Conservation (phyloP, 1,140 invertebrate species). For the Stenopsyche tienmushanensis region DNA sequence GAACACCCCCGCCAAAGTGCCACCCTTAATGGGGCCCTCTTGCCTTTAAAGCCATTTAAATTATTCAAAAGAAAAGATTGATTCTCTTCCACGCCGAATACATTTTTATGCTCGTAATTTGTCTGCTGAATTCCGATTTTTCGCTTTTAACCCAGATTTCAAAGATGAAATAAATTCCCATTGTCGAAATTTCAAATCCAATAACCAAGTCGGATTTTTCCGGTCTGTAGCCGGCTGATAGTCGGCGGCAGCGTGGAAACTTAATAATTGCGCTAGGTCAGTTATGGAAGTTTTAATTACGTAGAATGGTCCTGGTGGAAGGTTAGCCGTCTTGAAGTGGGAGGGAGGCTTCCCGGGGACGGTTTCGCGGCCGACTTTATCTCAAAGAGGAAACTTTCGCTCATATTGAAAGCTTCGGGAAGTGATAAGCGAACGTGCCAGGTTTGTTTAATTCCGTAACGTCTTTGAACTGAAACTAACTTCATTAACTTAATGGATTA, state of each 20-base stretch:
- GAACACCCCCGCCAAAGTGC: too few relatives aligned
- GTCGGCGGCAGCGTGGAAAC: slow-evolving; percentile 6
- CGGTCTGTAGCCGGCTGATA: neutral
- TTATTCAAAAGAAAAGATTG: too few relatives aligned
- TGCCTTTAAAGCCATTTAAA: too few relatives aligned
- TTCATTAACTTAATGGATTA: too few relatives aligned
- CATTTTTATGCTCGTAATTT: too few relatives aligned
- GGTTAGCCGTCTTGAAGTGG: neutral
- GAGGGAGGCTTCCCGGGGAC: neutral
- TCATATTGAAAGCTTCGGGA: slow-evolving; percentile 18
- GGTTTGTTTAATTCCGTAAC: too few relatives aligned
- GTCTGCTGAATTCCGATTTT: too few relatives aligned
- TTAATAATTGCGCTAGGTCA: slow-evolving; percentile 23
- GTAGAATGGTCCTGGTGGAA: neutral
- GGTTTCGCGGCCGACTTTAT: neutral
- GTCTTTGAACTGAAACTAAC: too few relatives aligned
- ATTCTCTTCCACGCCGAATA: too few relatives aligned
- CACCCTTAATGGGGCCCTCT: too few relatives aligned
- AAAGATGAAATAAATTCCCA: too few relatives aligned
- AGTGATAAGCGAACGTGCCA: slow-evolving; percentile 25
- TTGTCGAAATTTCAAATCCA: neutral
- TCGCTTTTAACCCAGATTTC: too few relatives aligned
- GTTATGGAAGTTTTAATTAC: slow-evolving; percentile 31
- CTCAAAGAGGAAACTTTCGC: slow-evolving; percentile 22
- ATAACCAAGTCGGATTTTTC: neutral